phyloP scores from a whole-genome alignment of 1,140 invertebrate genomes.

The Diabrotica virgifera region DNA sequence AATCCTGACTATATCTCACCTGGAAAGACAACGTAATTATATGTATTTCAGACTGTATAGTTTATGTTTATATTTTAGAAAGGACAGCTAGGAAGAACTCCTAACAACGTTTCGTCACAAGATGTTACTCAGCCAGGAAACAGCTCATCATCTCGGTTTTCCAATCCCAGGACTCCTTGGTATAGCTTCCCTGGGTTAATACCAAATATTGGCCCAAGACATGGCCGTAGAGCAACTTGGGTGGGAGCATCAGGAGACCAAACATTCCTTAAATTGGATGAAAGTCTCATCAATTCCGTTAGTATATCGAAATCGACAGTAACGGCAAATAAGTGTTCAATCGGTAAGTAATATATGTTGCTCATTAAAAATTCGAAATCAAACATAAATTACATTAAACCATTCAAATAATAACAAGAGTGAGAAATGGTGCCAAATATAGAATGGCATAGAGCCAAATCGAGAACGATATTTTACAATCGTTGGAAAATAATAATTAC shows the following conservation, averaged over 20 bases:
- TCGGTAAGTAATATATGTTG: constrained; percentile 68
- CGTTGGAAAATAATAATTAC: too few species aligned
- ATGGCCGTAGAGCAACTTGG: constrained; percentile 86
- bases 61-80: constrained; percentile 57
- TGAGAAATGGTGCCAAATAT: too few species aligned
- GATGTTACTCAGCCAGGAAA: constrained; percentile 49
- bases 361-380: too few species aligned
- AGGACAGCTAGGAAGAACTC: constrained; percentile 79
- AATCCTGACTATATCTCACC: too few species aligned
- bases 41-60: too few species aligned
- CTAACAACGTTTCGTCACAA: constrained; percentile 42
- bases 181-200: constrained; percentile 78
- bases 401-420: too few species aligned
- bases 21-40: too few species aligned
- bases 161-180: constrained; percentile 60
- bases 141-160: constrained; percentile 35
- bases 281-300: constrained; percentile 85
- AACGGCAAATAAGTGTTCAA: constrained; percentile 81
- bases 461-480: too few species aligned
- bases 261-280: constrained; percentile 92
- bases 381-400: too few species aligned
- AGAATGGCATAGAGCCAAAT: too few species aligned
- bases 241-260: constrained; percentile 91
- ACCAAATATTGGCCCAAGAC: constrained; percentile 71
- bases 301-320: constrained; percentile 82